phyloP scores from a whole-genome alignment of 2,797 vertebrate genomes.

The Crax fasciolata region DNA sequence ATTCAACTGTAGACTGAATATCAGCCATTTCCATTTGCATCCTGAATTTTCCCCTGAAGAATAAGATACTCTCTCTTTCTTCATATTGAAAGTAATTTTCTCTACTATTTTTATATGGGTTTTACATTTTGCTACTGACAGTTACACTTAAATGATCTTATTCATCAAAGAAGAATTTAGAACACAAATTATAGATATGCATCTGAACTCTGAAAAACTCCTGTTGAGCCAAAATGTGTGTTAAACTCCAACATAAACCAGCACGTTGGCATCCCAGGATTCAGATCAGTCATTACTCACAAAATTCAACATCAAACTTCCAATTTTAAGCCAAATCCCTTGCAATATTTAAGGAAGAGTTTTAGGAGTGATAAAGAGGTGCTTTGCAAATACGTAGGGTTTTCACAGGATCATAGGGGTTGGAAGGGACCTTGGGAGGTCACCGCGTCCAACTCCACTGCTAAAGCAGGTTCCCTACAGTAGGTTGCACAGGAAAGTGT shows the following conservation, averaged over 20 bases:
- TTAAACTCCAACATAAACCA: neutral
- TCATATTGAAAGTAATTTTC: neutral
- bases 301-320: neutral
- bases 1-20: neutral
- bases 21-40: neutral
- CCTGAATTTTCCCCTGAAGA: neutral
- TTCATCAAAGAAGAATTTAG: neutral
- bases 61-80: neutral
- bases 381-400: neutral
- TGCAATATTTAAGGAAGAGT: neutral
- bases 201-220: neutral
- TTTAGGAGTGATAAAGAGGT: neutral
- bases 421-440: too few species aligned
- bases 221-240: neutral
- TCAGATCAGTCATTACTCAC: neutral
- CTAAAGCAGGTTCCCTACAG: too few species aligned
- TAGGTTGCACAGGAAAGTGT: too few species aligned
- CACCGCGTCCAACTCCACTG: too few species aligned
- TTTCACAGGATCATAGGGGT: too few species aligned
- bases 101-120: neutral
- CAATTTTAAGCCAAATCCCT: neutral
- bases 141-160: neutral
- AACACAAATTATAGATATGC: neutral
- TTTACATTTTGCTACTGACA: neutral
- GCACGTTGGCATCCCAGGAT: too few species aligned